A percentile compares a stretch with the other conserved stretches of the same genome.
Conservation (phyloP, 2,888 invertebrate species). For the Sarcophaga carnaria region DNA sequence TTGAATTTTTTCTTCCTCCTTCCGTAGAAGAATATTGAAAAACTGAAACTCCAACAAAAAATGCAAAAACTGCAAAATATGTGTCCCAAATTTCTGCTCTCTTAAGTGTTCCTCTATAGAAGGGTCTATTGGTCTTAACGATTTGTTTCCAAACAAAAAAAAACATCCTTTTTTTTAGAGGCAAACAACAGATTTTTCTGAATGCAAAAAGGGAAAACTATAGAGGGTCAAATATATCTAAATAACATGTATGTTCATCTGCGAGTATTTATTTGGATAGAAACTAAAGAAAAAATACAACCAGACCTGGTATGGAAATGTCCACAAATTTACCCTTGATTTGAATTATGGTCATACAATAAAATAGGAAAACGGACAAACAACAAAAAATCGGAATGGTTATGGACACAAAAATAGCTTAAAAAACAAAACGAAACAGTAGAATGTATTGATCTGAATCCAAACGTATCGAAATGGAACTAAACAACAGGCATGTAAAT, state of each 20-base stretch:
- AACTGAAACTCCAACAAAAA: not conserved
- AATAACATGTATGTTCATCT: too few relatives aligned
- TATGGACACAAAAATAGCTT: not conserved
- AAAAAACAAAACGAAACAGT: not conserved
- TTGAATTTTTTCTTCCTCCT: too few relatives aligned
- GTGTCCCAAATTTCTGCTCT: not conserved
- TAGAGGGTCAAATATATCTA: too few relatives aligned
- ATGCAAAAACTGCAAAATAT: not conserved
- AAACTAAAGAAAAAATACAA: too few relatives aligned
- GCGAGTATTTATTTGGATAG: too few relatives aligned
- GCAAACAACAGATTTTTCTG: not conserved
- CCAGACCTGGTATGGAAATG: not conserved
- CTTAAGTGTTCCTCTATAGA: not conserved
- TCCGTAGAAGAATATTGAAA: too few relatives aligned
- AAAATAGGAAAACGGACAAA: not conserved
- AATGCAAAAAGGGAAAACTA: too few relatives aligned
- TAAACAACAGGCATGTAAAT: conserved; percentile 38
- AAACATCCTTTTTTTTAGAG: not conserved
- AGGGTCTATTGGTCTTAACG: not conserved
- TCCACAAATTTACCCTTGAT: conserved; percentile 46
- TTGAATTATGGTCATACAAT: conserved; percentile 44
- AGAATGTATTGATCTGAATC: not conserved
- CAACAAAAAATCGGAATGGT: conserved; percentile 13
- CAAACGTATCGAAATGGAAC: not conserved
- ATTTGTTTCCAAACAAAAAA: not conserved